These are phyloP conservation scores for Pammene fasciana DNA, from an alignment of 2,888 invertebrate species.

Conservation along the genomic window DNA sequence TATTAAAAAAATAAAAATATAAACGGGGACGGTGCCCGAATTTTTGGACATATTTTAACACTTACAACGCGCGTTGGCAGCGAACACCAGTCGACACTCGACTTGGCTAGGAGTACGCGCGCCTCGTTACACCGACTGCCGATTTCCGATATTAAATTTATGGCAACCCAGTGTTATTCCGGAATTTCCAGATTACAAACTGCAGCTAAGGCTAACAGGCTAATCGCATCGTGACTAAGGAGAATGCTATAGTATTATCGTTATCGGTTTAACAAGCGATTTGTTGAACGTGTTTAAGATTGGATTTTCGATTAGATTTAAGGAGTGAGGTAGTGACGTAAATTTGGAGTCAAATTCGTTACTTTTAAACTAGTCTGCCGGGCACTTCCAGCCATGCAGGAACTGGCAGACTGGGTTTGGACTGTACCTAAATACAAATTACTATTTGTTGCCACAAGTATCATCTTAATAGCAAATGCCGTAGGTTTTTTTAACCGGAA, in stretches of 20 bases:
- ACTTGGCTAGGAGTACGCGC: slow-evolving; percentile 45
- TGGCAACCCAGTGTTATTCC: slow-evolving; percentile 50
- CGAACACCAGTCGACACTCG: slow-evolving; percentile 49
- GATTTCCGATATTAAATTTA: slow-evolving; percentile 60
- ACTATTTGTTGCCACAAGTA: too few relatives aligned
- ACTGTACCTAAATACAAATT: too few relatives aligned
- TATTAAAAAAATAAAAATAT: too few relatives aligned
- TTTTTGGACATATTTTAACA: slow-evolving; percentile 5
- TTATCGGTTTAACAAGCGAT: background rate
- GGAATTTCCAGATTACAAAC: slow-evolving; percentile 43
- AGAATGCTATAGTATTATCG: slow-evolving; percentile 2
- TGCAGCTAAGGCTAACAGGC: slow-evolving; percentile 15
- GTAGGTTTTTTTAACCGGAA: too few relatives aligned
- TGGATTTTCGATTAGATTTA: background rate
- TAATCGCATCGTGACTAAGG: slow-evolving; percentile 31
- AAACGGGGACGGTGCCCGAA: slow-evolving; percentile 2
- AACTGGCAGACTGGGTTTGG: too few relatives aligned
- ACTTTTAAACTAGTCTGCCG: too few relatives aligned
- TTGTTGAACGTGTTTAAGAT: slow-evolving; percentile 10
- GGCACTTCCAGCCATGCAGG: too few relatives aligned
- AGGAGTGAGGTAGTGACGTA: too few relatives aligned
- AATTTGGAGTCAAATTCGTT: too few relatives aligned
- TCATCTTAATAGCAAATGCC: too few relatives aligned
- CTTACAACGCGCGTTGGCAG: slow-evolving; percentile 34
- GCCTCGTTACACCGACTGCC: slow-evolving; percentile 54